Base-by-base conservation (phyloP, 2,797 vertebrate species). In the Danionella dracula region DNA sequence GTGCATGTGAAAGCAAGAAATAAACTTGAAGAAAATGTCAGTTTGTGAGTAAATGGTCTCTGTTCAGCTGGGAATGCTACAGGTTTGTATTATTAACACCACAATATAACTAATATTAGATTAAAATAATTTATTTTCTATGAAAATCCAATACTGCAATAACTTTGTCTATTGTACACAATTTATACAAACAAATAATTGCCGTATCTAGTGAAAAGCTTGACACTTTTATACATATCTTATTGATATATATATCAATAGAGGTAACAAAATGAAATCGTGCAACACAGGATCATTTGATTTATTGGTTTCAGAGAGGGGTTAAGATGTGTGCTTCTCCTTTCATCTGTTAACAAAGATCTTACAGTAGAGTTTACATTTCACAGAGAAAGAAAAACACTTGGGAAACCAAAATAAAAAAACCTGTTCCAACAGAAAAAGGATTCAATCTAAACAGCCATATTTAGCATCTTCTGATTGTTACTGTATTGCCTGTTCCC, bases 241-340 rank as follows among this genome's bases (percentile, higher is more conserved):
- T n/a, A n/a, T n/a, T n/a, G n/a, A n/a, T n/a, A n/a, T n/a, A n/a
- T n/a, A n/a, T n/a, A 59, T 31, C 44, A 58, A 37, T 34, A 49
- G 68, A 59, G 29, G 58, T 66, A 79, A 80, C 70, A 87, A 68
- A 77, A 76, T 74, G 68, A 71, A 76, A 81, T 68, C 46, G 69
- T 72, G 71, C 70, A 63, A 69, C 79, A 82, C 78, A 76, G 81
- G 86, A 86, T 85, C 77, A 85, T 84, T 87, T 81, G 66, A 84
- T 91, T 90, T 89, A 88, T 91, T 90, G 68, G 82, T 84, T 84
- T 85, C 81, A 87, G 86, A 87, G 84, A 81, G 74, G 70, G 79
- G 76, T 82, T 85, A 72, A 81, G 80, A 82, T 65, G 79, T 38
- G 71, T 76, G 57, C 71, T 83, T 80, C 79, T 63, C 76, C 57